Evolutionary conservation across 2,888 invertebrate genomes (phyloP).

Genomic region (Megaustenia siamemsis): DNA sequence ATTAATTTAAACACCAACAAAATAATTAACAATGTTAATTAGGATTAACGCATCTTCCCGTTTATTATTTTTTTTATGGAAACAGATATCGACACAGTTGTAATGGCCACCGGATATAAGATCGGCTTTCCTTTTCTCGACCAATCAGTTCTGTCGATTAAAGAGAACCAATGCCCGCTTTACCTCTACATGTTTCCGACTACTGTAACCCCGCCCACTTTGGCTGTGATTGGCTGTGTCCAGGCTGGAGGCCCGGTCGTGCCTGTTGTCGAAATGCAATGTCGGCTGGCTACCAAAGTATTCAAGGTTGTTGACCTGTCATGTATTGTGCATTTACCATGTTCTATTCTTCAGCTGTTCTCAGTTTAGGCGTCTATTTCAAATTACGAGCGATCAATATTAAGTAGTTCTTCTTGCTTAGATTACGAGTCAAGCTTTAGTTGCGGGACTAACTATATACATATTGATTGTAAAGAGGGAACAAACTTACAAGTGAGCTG

Average conservation of each 20-base stretch:
- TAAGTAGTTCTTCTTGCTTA: too few relatives aligned
- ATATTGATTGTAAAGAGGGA: too few relatives aligned
- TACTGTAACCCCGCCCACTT: constrained; percentile 73
- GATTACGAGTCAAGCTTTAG: too few relatives aligned
- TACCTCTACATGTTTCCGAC: constrained; percentile 80
- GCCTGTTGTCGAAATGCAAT: constrained; percentile 81
- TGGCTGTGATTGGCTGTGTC: constrained; percentile 81
- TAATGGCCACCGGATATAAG: constrained; percentile 79
- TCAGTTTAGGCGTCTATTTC: too few relatives aligned
- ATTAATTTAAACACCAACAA: too few relatives aligned
- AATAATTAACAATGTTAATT: too few relatives aligned
- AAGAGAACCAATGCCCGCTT: constrained; percentile 73
- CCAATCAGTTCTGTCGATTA: constrained; percentile 67
- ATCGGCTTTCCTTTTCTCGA: constrained; percentile 80
- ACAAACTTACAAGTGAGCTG: too few relatives aligned
- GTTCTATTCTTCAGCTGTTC: too few relatives aligned
- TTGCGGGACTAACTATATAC: too few relatives aligned
- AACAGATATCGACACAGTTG: constrained; percentile 59
- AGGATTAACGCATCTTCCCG: too few relatives aligned
- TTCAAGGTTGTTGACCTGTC: constrained; percentile 76
- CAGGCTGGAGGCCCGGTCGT: constrained; percentile 81
- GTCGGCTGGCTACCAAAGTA: constrained; percentile 79
- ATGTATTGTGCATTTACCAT: too few relatives aligned
- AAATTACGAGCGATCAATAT: too few relatives aligned
- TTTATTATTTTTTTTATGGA: not conserved